Base-by-base conservation (phyloP, 2,113 vertebrate genomes). In the Lathamus discolor region DNA sequence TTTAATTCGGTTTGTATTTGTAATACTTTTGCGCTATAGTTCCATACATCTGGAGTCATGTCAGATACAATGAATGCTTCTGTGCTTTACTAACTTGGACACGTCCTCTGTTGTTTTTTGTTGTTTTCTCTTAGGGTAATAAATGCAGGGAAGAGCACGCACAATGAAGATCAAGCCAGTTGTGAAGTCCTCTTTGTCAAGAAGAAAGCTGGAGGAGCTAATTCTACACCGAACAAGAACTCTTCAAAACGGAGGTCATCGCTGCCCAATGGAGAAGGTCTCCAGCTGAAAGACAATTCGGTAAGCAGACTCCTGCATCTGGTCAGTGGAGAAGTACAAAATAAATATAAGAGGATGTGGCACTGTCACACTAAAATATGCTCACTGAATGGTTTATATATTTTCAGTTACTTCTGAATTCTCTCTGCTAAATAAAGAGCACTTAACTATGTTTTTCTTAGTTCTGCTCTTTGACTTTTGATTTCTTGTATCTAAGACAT, bases 121-220 rank as follows among this genome's bases (percentile, higher is more conserved):
- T 68, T 54, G 17, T 28, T 24, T 68, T 73, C 35, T 23, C 23
- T 27, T 95, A 99, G 99, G 96, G 99, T 99, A 64, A 99, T 99
- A 97, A 99, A 99, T 89, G 99, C 99, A 8, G 99, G 99, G 41
- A 99, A 99, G 96, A 99, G 99, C 97, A 98, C 98, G 0, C 98
- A 99, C 93, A 99, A 99, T 16, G 99, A 99, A 97, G 99, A 99
- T 97, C 99, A 99, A 97, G 99, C 99, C 51, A 99, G 99, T 97
- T 99, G 99, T 89, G 99, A 99, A 95, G 98, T 99, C 70, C 97
- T 99, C 88, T 95, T 98, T 85, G 98, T 99, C 82, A 99, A 98
- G 96, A 99, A 98, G 95, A 99, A 98, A 95, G 87, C 97, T 7
- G 98, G 98, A 31, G 96, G 98, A 7, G 37, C 97, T 43, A 97